Percentiles rank a stretch among this genome's conserved stretches.
phyloP scores from a whole-genome alignment of 2,113 vertebrate genomes.

The Sminthopsis crassicaudata region DNA sequence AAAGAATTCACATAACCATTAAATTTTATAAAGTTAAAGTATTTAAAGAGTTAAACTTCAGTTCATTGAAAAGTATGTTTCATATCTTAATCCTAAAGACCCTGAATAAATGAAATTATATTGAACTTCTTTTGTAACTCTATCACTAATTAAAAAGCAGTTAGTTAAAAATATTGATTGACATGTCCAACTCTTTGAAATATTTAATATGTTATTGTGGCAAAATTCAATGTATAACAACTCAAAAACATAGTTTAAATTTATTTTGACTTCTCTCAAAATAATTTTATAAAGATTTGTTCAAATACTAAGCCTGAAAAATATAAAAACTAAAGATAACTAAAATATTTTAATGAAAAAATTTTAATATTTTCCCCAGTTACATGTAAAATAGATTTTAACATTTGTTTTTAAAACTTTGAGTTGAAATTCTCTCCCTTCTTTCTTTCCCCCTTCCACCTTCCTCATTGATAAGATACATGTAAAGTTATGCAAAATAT shows the following conservation, averaged over 20 bases:
- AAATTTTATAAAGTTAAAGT: conserved; percentile 12
- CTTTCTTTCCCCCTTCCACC: too few relatives aligned
- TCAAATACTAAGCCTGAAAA: conserved; percentile 8
- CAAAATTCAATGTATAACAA: background rate
- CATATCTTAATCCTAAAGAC: conserved; percentile 19
- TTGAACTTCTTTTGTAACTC: background rate
- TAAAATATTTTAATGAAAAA: background rate
- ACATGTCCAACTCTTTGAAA: background rate
- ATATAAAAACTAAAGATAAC: conserved; percentile 34
- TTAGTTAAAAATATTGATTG: background rate
- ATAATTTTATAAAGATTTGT: background rate
- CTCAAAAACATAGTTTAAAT: background rate
- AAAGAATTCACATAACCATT: background rate
- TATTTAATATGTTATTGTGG: background rate
- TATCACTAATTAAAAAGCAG: background rate
- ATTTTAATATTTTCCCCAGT: too few relatives aligned
- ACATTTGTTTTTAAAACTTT: too few relatives aligned
- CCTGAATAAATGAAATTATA: background rate
- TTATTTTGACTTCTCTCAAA: background rate
- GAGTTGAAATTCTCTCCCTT: too few relatives aligned
- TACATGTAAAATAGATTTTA: too few relatives aligned
- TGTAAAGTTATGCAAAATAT: too few relatives aligned
- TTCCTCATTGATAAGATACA: too few relatives aligned
- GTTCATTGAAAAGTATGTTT: background rate
- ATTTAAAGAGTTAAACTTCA: conserved; percentile 16